phyloP scores from a whole-genome alignment of 2,113 vertebrate genomes.

The Lamprologus tigripictilis region DNA sequence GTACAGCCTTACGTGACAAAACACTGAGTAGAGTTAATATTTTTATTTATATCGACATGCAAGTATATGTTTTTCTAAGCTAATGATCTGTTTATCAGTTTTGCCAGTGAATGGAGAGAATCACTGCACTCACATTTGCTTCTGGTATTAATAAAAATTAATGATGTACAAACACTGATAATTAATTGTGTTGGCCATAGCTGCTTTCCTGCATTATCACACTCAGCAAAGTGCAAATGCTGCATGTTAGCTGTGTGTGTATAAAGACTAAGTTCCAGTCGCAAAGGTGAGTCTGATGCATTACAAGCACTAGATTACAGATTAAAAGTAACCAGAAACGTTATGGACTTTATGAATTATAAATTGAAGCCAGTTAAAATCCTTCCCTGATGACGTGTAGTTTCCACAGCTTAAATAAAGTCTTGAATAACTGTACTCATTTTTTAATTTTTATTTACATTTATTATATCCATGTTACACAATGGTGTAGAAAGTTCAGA shows the following conservation, averaged over 20 bases:
- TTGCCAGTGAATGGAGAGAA: slow-evolving; percentile 27
- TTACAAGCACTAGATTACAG: neutral
- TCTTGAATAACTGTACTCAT: neutral
- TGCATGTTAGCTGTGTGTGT: slow-evolving; percentile 1
- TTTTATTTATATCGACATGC: neutral
- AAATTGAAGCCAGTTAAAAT: neutral
- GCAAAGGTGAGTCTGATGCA: neutral
- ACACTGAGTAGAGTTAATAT: neutral
- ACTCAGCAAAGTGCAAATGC: slow-evolving; percentile 42
- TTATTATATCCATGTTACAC: neutral
- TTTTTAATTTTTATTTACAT: neutral
- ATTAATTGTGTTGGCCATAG: slow-evolving; percentile 62
- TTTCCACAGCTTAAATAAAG: neutral
- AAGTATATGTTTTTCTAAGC: neutral
- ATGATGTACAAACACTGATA: slow-evolving; percentile 66
- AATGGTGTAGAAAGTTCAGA: neutral
- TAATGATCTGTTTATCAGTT: slow-evolving; percentile 64
- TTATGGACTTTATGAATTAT: neutral
- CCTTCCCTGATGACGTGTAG: neutral
- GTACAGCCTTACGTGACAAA: neutral
- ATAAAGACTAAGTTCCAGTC: neutral
- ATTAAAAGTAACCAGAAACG: neutral
- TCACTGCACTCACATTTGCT: slow-evolving; percentile 40
- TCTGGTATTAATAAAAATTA: slow-evolving; percentile 66
- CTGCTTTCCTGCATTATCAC: slow-evolving; percentile 24